phyloP scores from a whole-genome alignment of 92 coral and sea anemone species.

The Nematostella vectensis region DNA sequence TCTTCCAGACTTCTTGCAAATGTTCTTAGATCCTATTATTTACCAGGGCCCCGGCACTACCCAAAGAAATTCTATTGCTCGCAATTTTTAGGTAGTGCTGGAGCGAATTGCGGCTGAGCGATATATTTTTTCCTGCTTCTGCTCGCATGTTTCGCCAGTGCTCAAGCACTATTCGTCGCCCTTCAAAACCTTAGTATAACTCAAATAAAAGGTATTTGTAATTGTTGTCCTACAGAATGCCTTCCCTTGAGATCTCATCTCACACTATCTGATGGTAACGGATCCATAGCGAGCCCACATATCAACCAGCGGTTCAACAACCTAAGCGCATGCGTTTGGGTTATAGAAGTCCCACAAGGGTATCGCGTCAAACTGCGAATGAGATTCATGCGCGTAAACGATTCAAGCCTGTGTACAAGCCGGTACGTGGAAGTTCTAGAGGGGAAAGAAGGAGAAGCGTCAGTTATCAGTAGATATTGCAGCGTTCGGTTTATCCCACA shows the following conservation, averaged over 20 bases:
- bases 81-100: too few relatives aligned
- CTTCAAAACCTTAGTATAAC: too few relatives aligned
- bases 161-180: too few relatives aligned
- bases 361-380: constrained; percentile 22
- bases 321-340: constrained; percentile 11
- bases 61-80: too few relatives aligned
- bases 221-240: constrained; percentile 14
- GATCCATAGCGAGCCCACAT: constrained; percentile 12
- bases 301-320: not conserved
- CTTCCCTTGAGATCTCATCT: not conserved
- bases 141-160: too few relatives aligned
- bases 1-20: too few relatives aligned
- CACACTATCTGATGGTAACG: not conserved
- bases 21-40: too few relatives aligned
- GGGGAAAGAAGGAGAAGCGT: constrained; percentile 3
- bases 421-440: constrained; percentile 15
- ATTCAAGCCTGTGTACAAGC: constrained; percentile 10
- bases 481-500: constrained; percentile 2
- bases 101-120: too few relatives aligned
- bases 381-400: constrained; percentile 14
- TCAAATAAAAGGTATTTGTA: too few relatives aligned
- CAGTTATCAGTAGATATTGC: constrained; percentile 22
- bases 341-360: constrained; percentile 5
- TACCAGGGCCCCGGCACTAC: too few relatives aligned
- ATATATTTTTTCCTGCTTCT: too few relatives aligned